Base-by-base conservation (phyloP, 1,140 invertebrate genomes). In the Melitaea cinxia region DNA sequence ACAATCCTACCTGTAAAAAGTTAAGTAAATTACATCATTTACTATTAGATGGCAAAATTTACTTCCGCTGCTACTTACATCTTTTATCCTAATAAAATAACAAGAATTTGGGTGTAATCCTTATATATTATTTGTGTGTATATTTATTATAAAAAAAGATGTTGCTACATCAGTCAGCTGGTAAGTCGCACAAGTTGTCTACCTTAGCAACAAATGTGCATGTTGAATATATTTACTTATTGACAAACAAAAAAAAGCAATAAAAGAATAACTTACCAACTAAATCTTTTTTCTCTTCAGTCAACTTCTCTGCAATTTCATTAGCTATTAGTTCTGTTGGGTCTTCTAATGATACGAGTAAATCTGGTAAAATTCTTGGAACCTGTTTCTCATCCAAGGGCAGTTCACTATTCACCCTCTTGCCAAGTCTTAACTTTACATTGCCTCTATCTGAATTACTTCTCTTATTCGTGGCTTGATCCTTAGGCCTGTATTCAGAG, bases 231-330 rank as follows among this genome's bases (percentile, higher is more conserved):
- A n/a, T n/a, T n/a, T n/a, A n/a, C n/a, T n/a, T n/a, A n/a, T n/a
- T n/a, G n/a, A n/a, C n/a, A n/a, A n/a, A n/a, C n/a, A n/a, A n/a
- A n/a, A n/a, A n/a, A 26, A 9, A 33, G 35, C 37, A 5, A 53
- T 28, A 47, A 26, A n/a, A 30, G 17, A 49, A 42, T 6, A 49
- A 92, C 92, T 90, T 92, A 96, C 95, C 91, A 75, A 96, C 92
- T 69, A 96, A 92, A 69, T 93, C 92, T 80, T 94, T 93, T 68
- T 95, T 95, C 62, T 94, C 93, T 83, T 96, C 95, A 54, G 81
- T 89, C 15, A 96, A 91, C 80, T 95, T 95, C 33, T 92, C 91
- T 10, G 94, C 92, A 73, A 96, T 95, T 77, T 96, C 95, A 47
- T 83, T 89, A 28, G 94, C 94, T 57, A 96, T 91, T 64, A 93